Evolutionary conservation across 2,113 vertebrate species (phyloP).

Genomic region (Sula dactylatra): DNA sequence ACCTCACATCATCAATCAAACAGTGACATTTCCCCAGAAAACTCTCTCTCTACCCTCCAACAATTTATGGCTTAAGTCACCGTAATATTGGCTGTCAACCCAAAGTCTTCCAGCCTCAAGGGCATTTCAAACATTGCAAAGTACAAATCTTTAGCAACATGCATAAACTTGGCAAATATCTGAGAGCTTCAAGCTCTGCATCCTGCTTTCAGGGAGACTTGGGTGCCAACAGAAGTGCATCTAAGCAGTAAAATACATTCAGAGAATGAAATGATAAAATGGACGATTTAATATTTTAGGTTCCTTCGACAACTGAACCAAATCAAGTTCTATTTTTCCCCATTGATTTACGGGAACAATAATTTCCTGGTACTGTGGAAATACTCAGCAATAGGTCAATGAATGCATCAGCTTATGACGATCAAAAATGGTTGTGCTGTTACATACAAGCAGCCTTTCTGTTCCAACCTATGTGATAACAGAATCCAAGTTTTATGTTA

Average conservation of each 20-base stretch:
- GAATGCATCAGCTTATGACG: neutral
- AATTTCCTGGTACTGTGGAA: neutral
- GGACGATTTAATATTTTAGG: neutral
- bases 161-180: constrained; percentile 47
- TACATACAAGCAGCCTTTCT: neutral
- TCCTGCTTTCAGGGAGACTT: neutral
- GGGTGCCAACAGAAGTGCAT: neutral
- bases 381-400: neutral
- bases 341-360: fast-evolving
- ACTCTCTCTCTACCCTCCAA: constrained; percentile 1
- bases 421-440: neutral
- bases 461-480: neutral
- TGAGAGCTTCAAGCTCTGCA: neutral
- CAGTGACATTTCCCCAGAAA: constrained; percentile 42
- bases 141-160: constrained; percentile 21
- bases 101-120: constrained; percentile 30
- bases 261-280: neutral
- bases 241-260: neutral
- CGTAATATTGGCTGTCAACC: constrained; percentile 49
- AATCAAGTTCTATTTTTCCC: neutral
- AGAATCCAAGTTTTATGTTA: neutral
- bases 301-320: neutral
- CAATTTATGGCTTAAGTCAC: constrained; percentile 67
- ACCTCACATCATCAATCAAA: neutral
- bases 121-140: constrained; percentile 32